These are phyloP conservation scores for Piaya cayana DNA, from an alignment of 2,113 vertebrate species.

Conservation along the genomic window DNA sequence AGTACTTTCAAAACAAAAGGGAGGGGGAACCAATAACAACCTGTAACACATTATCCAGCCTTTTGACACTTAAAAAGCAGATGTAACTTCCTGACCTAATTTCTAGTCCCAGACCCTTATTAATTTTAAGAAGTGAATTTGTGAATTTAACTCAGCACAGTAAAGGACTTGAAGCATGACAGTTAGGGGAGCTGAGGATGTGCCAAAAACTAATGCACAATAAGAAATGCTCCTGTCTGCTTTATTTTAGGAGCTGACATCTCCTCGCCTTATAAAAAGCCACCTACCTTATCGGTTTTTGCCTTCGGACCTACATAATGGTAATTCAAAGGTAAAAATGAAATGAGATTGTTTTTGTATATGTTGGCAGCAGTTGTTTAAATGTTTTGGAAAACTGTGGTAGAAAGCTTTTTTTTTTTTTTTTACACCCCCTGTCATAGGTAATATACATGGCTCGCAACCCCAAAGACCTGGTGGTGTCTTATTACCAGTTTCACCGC, in stretches of 20 bases:
- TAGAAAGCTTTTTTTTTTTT: not conserved
- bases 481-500: conserved; percentile 98
- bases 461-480: conserved; percentile 97
- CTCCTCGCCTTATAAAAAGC: conserved; percentile 96
- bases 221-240: not conserved
- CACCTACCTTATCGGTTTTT: conserved; percentile 95
- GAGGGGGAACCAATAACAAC: accelerated
- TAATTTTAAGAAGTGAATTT: not conserved
- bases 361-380: not conserved
- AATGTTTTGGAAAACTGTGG: not conserved
- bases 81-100: not conserved
- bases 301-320: conserved; percentile 91
- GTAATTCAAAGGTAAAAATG: conserved; percentile 90
- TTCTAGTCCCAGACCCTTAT: not conserved
- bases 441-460: conserved; percentile 99
- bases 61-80: not conserved
- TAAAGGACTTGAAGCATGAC: not conserved
- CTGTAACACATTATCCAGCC: not conserved
- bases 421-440: conserved; percentile 67
- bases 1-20: not conserved
- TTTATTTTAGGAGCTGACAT: conserved; percentile 87
- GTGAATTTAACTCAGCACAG: not conserved
- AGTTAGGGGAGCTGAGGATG: not conserved
- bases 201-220: not conserved
- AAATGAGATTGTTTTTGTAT: not conserved